Evolutionary conservation across 1,140 invertebrate species (phyloP).

Genomic region (Brachionus paranguensis): DNA sequence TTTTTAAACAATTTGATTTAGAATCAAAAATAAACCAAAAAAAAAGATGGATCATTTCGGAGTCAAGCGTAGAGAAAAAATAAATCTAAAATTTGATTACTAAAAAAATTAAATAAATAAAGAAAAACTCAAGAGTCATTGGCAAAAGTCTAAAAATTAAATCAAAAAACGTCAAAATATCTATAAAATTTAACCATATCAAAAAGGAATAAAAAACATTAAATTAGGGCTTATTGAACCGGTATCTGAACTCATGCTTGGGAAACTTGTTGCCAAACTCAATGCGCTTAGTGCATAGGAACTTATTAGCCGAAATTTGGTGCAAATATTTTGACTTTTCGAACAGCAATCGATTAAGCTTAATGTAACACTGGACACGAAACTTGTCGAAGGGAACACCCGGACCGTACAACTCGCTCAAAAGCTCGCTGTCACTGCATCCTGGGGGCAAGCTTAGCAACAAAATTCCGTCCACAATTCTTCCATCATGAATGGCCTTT

Average conservation of each 20-base stretch:
- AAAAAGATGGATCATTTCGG: background rate
- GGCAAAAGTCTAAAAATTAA: background rate
- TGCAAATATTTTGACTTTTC: conserved; percentile 18
- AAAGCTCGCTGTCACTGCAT: background rate
- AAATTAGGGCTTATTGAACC: conserved; percentile 1
- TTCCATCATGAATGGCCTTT: conserved; percentile 1
- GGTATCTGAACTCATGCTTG: conserved; percentile 25
- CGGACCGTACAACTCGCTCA: background rate
- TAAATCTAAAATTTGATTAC: background rate
- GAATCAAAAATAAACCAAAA: background rate
- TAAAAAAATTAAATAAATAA: background rate
- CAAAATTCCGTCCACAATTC: conserved; percentile 9
- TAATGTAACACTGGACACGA: conserved; percentile 32
- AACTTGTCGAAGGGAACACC: background rate
- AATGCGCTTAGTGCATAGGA: background rate
- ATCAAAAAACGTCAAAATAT: background rate
- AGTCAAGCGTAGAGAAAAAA: background rate
- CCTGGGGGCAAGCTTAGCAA: background rate
- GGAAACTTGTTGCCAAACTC: conserved; percentile 35
- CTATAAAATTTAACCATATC: conserved; percentile 30
- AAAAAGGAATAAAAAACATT: background rate
- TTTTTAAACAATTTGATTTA: conserved; percentile 11
- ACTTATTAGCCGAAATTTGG: background rate
- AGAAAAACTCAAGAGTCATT: background rate
- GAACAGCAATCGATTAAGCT: background rate